These are phyloP conservation scores for Camponotus floridanus DNA, from an alignment of 1,140 invertebrate species.

Conservation along the genomic window DNA sequence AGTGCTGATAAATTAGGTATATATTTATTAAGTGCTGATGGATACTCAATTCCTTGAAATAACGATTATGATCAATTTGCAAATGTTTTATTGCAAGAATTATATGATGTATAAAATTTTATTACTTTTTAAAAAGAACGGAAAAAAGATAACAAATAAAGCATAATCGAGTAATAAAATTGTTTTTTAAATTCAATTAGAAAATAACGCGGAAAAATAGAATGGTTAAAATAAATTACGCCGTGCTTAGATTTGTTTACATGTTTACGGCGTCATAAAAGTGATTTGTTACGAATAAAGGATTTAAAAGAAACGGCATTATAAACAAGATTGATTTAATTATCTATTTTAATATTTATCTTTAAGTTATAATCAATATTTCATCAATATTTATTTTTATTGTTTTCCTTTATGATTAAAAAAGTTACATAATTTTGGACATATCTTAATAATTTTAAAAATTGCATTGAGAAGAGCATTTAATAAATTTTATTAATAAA, in stretches of 20 bases:
- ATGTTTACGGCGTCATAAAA: constrained; percentile 40
- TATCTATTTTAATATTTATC: not conserved
- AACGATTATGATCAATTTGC: not conserved
- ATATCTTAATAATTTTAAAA: not conserved
- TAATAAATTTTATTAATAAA: not conserved
- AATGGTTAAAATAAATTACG: constrained; percentile 32
- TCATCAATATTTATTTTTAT: no score
- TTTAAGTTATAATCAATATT: not conserved
- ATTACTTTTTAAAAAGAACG: not conserved
- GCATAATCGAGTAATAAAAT: not conserved
- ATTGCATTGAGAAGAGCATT: not conserved
- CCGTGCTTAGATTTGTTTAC: constrained; percentile 42
- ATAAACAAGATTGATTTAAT: not conserved
- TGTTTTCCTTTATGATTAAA: constrained; percentile 7
- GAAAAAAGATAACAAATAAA: constrained; percentile 19
- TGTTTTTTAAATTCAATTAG: not conserved
- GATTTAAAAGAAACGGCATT: not conserved
- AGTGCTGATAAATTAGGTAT: no score
- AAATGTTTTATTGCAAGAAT: constrained; percentile 16
- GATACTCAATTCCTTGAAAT: not conserved
- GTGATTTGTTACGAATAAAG: not conserved
- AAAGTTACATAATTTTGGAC: not conserved
- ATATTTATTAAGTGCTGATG: no score
- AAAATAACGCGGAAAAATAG: not conserved
- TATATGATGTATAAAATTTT: constrained; percentile 10